Conservation (phyloP, 2,888 invertebrate species). For the Thymelicus acteon region DNA sequence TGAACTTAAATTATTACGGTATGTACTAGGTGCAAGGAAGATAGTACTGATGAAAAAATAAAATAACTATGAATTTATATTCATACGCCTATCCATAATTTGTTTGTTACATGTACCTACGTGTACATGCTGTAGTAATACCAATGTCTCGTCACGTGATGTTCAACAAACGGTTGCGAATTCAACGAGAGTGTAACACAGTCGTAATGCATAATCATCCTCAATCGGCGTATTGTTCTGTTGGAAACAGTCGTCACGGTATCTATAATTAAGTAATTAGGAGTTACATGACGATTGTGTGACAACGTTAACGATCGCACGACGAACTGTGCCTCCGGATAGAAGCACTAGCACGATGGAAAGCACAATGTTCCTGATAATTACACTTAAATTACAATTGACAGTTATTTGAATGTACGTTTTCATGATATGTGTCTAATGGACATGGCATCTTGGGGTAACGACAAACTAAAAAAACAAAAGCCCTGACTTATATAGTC, state of each 20-base stretch:
- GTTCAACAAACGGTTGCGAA: neutral
- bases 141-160: slow-evolving; percentile 1
- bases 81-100: too few relatives aligned
- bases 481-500: too few relatives aligned
- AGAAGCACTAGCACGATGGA: neutral
- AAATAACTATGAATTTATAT: too few relatives aligned
- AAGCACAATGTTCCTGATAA: neutral
- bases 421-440: neutral
- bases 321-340: neutral
- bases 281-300: slow-evolving; percentile 26
- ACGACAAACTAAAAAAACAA: too few relatives aligned
- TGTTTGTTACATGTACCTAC: neutral
- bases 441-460: too few relatives aligned
- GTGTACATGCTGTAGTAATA: neutral
- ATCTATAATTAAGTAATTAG: slow-evolving; percentile 32
- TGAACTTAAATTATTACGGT: too few relatives aligned
- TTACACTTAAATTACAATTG: slow-evolving; percentile 20
- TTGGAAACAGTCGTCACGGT: slow-evolving; percentile 8
- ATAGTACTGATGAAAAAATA: too few relatives aligned
- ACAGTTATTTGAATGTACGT: neutral
- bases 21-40: too few relatives aligned
- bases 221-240: slow-evolving; percentile 12
- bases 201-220: slow-evolving; percentile 14
- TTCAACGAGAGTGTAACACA: slow-evolving; percentile 8
- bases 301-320: slow-evolving; percentile 26